These are phyloP conservation scores for Corythornis leucogaster DNA, from an alignment of 2,797 vertebrate genomes.

Conservation along the genomic window DNA sequence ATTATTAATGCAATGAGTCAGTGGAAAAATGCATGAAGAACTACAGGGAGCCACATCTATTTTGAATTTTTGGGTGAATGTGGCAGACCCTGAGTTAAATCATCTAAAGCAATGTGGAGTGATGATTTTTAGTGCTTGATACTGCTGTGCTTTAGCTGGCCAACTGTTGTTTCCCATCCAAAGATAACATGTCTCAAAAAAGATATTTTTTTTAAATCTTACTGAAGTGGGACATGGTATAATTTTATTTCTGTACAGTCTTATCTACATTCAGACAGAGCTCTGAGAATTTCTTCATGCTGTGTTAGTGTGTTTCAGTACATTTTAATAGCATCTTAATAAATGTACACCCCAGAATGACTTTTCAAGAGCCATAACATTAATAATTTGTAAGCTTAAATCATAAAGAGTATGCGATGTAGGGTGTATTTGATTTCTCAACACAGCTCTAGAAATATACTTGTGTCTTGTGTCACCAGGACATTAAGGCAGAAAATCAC, in stretches of 20 bases:
- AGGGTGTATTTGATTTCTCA: neutral
- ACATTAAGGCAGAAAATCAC: neutral
- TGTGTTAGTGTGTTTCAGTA: conserved; percentile 36
- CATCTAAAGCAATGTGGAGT: neutral
- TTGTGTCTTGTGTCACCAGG: neutral
- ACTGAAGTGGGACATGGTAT: conserved; percentile 8
- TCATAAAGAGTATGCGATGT: accelerated
- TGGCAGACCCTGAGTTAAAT: neutral
- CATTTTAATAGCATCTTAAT: conserved; percentile 35
- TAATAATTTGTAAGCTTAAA: conserved; percentile 33
- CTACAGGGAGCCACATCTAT: neutral
- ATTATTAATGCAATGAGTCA: neutral
- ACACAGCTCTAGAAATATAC: neutral
- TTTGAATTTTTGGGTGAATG: neutral
- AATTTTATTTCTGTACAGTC: conserved; percentile 45
- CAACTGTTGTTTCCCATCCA: neutral
- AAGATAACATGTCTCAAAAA: neutral
- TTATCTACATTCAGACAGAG: conserved; percentile 54
- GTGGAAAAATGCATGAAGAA: neutral
- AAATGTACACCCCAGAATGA: conserved; percentile 5
- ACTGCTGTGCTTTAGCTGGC: neutral
- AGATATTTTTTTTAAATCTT: neutral
- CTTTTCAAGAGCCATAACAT: conserved; percentile 37
- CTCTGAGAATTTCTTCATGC: conserved; percentile 31
- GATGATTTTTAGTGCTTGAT: neutral